Evolutionary conservation across 53 echinoderm and acorn worm genomes (phyloP), one percentile per base, ranked within the genome.

Genomic region (Stichopus horrens): DNA sequence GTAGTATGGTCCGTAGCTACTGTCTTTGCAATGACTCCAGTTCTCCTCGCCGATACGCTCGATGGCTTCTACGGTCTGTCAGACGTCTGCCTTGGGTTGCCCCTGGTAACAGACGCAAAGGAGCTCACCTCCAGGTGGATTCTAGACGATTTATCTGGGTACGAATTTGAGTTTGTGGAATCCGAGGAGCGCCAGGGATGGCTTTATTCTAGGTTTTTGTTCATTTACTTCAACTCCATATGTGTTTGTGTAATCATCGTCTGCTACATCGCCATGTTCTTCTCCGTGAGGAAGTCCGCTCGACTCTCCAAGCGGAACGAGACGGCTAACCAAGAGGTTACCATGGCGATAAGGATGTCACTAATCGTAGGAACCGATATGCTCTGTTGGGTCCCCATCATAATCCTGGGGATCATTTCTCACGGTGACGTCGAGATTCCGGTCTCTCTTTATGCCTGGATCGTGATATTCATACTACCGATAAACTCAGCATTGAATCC

Each of bases 401-500:
- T 94, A 10, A 85, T 92, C 21, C 82, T 94, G 89, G 92, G 94
- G 2, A 89, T 94, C 54, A 19, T 94, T 14, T 91, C 91, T 5
- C 91, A 94, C 79, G 76, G 57, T 55, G 87, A 88, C 8, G 76
- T 87, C 7, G 75, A 74, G 14, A 91, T 93, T 19, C 93, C 93
- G 11, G 93, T 93, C 4, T 90, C 77, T 16, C 53, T 88, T 5
- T 94, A 94, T 23, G 94, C 92, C 21, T 91, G 91, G 91, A 92
- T 91, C 65, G 92, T 91, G 14, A 82, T 94, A 14, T 94, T 94
- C 54, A 83, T 94, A 13, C 83, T 94, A 52, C 94, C 94, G 4
- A 89, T 94, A 67, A 94, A 94, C 87, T 94, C 94, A 7, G 92
- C 88, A 7, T 65, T 94, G 4, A 94, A 94, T 86, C 94, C 94